phyloP scores from a whole-genome alignment of 2,888 invertebrate genomes.

The Eretmocerus hayati region DNA sequence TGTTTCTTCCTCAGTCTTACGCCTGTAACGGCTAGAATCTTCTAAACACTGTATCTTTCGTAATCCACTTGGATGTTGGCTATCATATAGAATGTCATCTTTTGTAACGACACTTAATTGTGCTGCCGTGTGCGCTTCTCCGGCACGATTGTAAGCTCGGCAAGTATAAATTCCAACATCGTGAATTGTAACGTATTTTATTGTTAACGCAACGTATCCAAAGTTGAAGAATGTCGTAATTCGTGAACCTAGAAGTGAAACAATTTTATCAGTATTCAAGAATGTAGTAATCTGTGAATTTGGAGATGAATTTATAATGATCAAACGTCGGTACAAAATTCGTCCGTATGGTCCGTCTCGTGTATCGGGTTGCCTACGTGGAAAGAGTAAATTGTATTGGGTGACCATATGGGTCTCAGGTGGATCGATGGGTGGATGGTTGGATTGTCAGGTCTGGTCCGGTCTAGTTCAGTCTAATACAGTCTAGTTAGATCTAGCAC shows the following conservation, averaged over 20 bases:
- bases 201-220: slow-evolving; percentile 89
- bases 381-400: no score
- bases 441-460: no score
- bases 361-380: no score
- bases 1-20: slow-evolving; percentile 62
- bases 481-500: no score
- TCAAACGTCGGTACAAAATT: no score
- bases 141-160: slow-evolving; percentile 77
- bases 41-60: slow-evolving; percentile 87
- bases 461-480: no score
- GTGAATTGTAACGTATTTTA: slow-evolving; percentile 81
- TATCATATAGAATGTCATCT: slow-evolving; percentile 79
- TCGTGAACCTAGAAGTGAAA: slow-evolving; percentile 60
- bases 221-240: slow-evolving; percentile 91
- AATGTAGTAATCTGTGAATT: background rate
- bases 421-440: no score
- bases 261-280: slow-evolving; percentile 4
- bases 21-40: slow-evolving; percentile 68
- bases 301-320: background rate
- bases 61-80: slow-evolving; percentile 85
- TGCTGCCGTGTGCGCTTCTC: slow-evolving; percentile 77
- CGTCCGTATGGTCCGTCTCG: no score
- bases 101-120: slow-evolving; percentile 77
- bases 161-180: slow-evolving; percentile 89
- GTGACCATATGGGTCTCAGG: no score